Evolutionary conservation across 2,797 vertebrate species (phyloP).

Genomic region (Tauraco hartlaubi): DNA sequence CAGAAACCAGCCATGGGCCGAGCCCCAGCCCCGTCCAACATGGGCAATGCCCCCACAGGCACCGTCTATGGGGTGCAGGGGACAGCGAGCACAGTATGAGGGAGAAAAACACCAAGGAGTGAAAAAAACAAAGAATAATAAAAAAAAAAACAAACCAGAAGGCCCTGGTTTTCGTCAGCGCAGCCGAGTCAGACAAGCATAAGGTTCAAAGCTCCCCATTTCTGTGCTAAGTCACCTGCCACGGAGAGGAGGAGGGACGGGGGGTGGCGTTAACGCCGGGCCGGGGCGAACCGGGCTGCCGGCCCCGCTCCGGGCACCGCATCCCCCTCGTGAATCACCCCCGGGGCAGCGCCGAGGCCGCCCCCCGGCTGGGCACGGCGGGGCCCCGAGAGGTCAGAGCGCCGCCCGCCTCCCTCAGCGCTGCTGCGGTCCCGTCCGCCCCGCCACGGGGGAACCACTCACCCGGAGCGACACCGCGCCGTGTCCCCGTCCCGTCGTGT

Average conservation of each 20-base stretch:
- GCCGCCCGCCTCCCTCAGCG: background rate
- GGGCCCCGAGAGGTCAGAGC: background rate
- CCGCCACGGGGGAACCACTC: background rate
- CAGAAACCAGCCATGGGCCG: accelerated
- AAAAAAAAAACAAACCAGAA: background rate
- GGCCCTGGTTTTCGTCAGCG: accelerated
- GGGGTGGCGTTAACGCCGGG: background rate
- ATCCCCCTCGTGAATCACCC: too few relatives aligned
- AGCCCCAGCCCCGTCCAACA: background rate
- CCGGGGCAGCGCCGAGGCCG: background rate
- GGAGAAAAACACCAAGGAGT: background rate
- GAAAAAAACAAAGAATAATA: background rate
- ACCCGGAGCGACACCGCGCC: background rate
- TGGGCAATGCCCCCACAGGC: accelerated
- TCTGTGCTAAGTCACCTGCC: background rate
- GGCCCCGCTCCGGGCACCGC: too few relatives aligned
- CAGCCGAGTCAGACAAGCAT: accelerated
- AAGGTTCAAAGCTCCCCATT: background rate
- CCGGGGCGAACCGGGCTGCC: background rate
- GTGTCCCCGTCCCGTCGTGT: too few relatives aligned
- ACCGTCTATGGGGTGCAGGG: accelerated
- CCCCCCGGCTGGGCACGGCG: background rate
- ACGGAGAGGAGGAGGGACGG: background rate
- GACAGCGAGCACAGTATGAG: accelerated
- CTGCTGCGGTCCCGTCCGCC: background rate